Conservation (phyloP, 53 echinoderm and acorn worm species). For the Patiria pectinifera region DNA sequence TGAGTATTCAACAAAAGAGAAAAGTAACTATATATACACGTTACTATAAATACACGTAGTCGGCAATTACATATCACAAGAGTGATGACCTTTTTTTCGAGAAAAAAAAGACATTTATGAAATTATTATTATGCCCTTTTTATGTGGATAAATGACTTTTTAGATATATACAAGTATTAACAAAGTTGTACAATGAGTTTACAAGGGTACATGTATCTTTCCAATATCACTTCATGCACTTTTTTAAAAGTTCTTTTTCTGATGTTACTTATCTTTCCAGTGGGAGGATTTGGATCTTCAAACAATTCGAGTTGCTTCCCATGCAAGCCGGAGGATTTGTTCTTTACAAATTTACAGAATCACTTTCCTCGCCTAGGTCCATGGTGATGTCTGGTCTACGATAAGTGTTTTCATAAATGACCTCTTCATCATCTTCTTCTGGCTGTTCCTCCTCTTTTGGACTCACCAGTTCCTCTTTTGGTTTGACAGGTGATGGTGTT, state of each 20-base stretch:
- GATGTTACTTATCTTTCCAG: neutral
- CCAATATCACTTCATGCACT: neutral
- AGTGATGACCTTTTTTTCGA: too few species aligned
- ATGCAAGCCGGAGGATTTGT: neutral
- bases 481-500: neutral
- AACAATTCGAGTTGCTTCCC: constrained; percentile 8
- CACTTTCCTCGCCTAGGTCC: constrained; percentile 37
- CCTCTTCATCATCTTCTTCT: constrained; percentile 9
- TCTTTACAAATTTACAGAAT: neutral
- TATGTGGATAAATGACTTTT: neutral
- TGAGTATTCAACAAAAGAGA: too few species aligned
- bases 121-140: neutral
- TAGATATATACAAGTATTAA: neutral
- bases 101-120: neutral
- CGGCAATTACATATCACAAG: too few species aligned
- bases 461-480: neutral
- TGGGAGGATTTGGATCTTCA: neutral
- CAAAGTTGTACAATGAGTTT: neutral
- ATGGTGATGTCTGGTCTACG: constrained; percentile 53
- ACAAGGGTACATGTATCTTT: neutral
- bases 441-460: neutral
- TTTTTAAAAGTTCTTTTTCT: neutral
- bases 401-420: constrained; percentile 49
- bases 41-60: too few species aligned
- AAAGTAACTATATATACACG: too few species aligned